Conservation (phyloP, 2,113 vertebrate species). For the Malurus elegans region DNA sequence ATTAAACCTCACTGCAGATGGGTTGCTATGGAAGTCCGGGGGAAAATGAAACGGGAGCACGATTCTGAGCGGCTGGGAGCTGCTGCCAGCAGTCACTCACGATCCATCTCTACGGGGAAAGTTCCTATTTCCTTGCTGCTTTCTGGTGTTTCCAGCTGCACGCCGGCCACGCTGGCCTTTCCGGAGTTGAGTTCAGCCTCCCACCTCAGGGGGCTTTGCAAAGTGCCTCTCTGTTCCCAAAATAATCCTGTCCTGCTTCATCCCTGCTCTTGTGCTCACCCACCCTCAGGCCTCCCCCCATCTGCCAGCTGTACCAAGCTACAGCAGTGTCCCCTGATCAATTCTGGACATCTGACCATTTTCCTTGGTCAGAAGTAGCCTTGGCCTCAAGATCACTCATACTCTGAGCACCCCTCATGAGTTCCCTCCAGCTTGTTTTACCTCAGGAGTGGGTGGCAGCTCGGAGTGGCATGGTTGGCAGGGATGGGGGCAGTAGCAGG, state of each 20-base stretch:
- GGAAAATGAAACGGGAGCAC: slow-evolving; percentile 57
- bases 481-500: no score
- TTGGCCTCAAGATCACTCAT: neutral
- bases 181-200: neutral
- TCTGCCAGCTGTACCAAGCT: accelerated
- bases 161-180: accelerated
- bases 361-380: neutral
- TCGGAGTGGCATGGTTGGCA: neutral
- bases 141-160: neutral
- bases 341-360: accelerated
- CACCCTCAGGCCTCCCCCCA: no score
- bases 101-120: neutral
- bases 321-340: accelerated
- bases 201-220: neutral
- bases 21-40: slow-evolving; percentile 81
- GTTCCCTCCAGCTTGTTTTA: neutral
- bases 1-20: slow-evolving; percentile 84
- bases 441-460: neutral
- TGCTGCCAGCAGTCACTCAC: slow-evolving; percentile 81
- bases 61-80: slow-evolving; percentile 74
- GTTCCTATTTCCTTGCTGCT: neutral
- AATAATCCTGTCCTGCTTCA: neutral
- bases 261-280: neutral
- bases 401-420: neutral
- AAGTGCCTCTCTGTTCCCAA: neutral